Conservation (phyloP, 2,888 invertebrate species). For the Xestia sexstrigata region DNA sequence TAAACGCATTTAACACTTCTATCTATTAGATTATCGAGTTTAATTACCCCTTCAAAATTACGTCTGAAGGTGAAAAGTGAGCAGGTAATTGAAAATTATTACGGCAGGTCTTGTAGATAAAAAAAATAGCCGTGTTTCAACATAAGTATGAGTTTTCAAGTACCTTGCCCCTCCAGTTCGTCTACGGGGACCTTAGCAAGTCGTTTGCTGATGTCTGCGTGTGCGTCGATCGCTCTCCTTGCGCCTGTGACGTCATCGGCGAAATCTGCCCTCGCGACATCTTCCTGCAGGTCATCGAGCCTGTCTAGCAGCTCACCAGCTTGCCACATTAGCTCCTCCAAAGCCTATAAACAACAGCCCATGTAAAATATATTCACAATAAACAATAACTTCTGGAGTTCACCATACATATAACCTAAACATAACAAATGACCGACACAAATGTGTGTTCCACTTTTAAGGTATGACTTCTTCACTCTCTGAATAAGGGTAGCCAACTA, state of each 20-base stretch:
- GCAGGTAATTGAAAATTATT: constrained; percentile 23
- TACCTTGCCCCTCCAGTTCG: constrained; percentile 97
- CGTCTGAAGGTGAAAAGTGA: constrained; percentile 74
- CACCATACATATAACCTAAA: not conserved
- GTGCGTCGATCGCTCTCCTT: constrained; percentile 97
- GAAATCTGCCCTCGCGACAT: constrained; percentile 97
- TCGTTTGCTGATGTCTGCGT: constrained; percentile 98
- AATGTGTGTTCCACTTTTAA: constrained; percentile 18
- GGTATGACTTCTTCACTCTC: constrained; percentile 53
- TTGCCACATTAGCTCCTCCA: constrained; percentile 99
- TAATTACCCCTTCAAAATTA: constrained; percentile 43
- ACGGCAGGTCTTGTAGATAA: not conserved
- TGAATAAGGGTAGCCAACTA: constrained; percentile 65
- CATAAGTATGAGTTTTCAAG: constrained; percentile 66
- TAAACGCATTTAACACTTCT: constrained; percentile 52
- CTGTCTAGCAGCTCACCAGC: constrained; percentile 97
- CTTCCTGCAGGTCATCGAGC: constrained; percentile 97
- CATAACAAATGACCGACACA: constrained; percentile 2
- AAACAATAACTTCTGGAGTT: not conserved
- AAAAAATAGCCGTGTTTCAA: constrained; percentile 7
- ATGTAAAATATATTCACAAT: not conserved
- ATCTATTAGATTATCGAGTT: constrained; percentile 37
- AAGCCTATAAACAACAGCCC: constrained; percentile 87
- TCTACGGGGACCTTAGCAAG: constrained; percentile 98
- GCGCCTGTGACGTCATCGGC: constrained; percentile 98